Base-by-base conservation (phyloP, 1,140 invertebrate genomes). In the Heterodera carotae region DNA sequence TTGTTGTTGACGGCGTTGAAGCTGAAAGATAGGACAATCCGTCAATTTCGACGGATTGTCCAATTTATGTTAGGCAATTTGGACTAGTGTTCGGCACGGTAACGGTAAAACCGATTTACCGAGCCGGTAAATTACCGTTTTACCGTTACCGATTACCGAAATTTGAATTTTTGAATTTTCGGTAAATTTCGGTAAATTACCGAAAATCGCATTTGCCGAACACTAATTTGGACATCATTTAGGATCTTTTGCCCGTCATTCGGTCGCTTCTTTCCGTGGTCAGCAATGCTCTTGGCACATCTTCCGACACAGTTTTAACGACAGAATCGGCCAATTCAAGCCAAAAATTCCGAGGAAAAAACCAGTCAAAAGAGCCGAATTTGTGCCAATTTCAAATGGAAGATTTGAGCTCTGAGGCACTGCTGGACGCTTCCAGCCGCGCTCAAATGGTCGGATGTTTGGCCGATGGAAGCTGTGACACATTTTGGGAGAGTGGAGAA, bases 401-500 rank as follows among this genome's bases (percentile, higher is more conserved):
- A 77, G 93, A 94, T 86, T 89, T 96, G 48, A 95, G 93, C 0
- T 84, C 90, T 0, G 89, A 90, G 62, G 90, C 93, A 18, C 93
- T 95, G 71, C 91, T 97, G 2, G 93, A 93, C 80, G 93, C 94
- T 0, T 97, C 95, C 0, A 97, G 94, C 82, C 91, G 95, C 2
- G 93, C 93, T 83, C 94, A 94, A 2, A 96, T 98, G 94, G 92
- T 95, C 29, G 92, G 92, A 2, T 95, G 94, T 85, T 90, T 99
- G 8, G 94, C 92, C 0, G 96, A 98, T 88, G 93, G 93, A 82
- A 95, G 94, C 1, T 97, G 95, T 0, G 96, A 99, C 89, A 98
- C 96, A 0, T 99, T 98, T 88, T 99, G 96, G 96, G 96, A 99
- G 89, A 97, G 94, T 76, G 95, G 95, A 3, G 96, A 98, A 83